Evolutionary conservation across 2,888 invertebrate genomes (phyloP).

Genomic region (Caenorhabditis doughertyi): DNA sequence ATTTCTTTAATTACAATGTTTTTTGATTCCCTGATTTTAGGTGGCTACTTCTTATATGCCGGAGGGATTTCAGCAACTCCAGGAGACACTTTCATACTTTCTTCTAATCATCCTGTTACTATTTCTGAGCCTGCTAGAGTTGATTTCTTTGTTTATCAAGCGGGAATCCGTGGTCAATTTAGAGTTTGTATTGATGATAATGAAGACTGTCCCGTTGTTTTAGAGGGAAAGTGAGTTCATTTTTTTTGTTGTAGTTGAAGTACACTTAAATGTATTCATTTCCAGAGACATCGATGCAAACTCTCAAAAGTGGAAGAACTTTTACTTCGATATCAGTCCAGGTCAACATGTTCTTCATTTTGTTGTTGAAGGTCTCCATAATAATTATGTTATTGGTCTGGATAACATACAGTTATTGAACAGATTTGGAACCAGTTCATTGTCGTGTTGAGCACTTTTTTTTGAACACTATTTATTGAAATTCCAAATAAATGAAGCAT

Average conservation of each 20-base stretch:
- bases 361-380: conserved; percentile 77
- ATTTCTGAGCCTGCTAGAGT: conserved; percentile 58
- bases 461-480: conserved; percentile 19
- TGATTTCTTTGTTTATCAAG: conserved; percentile 76
- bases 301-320: conserved; percentile 76
- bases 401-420: conserved; percentile 79
- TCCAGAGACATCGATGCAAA: conserved; percentile 74
- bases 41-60: conserved; percentile 73
- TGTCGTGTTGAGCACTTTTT: conserved; percentile 37
- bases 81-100: conserved; percentile 68
- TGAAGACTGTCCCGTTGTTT: conserved; percentile 74
- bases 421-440: conserved; percentile 66
- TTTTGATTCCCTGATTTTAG: conserved; percentile 41
- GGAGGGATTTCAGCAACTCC: conserved; percentile 64
- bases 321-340: conserved; percentile 65
- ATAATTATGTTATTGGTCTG: conserved; percentile 79
- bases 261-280: background rate
- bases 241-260: background rate
- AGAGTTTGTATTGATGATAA: conserved; percentile 76
- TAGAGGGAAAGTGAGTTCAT: conserved; percentile 66
- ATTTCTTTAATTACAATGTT: background rate
- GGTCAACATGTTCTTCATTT: conserved; percentile 77
- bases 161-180: conserved; percentile 76
- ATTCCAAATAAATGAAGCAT: conserved; percentile 15
- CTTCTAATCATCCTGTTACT: conserved; percentile 57